Conservation (phyloP, 2,797 vertebrate species). For the Synanceia verrucosa region DNA sequence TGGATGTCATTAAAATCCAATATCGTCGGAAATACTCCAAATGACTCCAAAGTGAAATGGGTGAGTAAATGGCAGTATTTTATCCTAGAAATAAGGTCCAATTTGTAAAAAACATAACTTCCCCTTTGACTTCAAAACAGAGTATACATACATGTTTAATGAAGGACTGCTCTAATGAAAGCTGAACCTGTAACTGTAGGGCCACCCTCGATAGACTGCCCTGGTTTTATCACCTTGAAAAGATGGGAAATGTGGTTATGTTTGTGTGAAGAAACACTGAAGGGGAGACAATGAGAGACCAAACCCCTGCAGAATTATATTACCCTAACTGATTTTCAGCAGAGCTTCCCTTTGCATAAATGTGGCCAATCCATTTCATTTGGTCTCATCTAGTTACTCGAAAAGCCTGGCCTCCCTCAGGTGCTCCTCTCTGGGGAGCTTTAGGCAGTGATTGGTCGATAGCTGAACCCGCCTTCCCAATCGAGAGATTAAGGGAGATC, state of each 20-base stretch:
- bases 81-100: too few species aligned
- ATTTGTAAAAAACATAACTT: too few species aligned
- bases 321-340: slow-evolving; percentile 57
- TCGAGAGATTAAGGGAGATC: slow-evolving; percentile 67
- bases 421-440: slow-evolving; percentile 66
- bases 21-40: too few species aligned
- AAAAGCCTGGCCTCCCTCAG: slow-evolving; percentile 63
- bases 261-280: neutral
- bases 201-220: neutral
- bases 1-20: too few species aligned
- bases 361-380: slow-evolving; percentile 70
- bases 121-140: too few species aligned
- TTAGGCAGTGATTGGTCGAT: slow-evolving; percentile 65
- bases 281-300: slow-evolving; percentile 1
- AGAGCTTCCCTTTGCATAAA: slow-evolving; percentile 40
- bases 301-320: slow-evolving; percentile 45
- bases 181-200: neutral
- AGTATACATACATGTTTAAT: neutral
- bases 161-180: neutral
- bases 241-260: neutral
- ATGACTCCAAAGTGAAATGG: too few species aligned
- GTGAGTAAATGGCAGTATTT: too few species aligned
- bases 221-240: neutral
- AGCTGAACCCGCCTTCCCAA: slow-evolving; percentile 57
- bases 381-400: slow-evolving; percentile 64